Evolutionary conservation across 2,113 vertebrate genomes (phyloP).

Genomic region (Balaeniceps rex): DNA sequence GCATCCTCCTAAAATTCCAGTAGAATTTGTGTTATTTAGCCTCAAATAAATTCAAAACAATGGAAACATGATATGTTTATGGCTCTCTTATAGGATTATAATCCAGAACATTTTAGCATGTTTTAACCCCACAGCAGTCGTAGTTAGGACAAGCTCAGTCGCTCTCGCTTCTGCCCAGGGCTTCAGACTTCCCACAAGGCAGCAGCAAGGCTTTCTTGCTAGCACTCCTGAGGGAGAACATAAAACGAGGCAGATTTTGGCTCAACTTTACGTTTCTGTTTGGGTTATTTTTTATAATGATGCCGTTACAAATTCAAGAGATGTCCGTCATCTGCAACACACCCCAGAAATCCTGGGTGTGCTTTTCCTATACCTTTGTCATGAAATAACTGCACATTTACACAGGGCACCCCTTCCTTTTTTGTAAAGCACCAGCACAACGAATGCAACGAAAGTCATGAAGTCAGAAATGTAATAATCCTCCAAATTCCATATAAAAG

Average conservation of each 20-base stretch:
- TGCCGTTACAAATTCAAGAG: background rate
- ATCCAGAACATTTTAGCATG: fast-evolving
- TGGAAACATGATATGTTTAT: too few relatives aligned
- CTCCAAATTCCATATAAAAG: fast-evolving
- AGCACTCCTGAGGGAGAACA: fast-evolving
- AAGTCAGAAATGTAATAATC: background rate
- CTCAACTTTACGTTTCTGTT: background rate
- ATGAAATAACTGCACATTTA: fast-evolving
- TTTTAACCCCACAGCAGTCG: background rate
- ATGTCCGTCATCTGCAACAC: background rate
- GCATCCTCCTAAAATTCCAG: background rate
- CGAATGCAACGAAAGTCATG: fast-evolving
- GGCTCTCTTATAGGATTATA: background rate
- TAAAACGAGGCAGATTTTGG: fast-evolving
- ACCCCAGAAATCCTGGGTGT: background rate
- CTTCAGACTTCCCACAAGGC: fast-evolving
- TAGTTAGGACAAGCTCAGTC: background rate
- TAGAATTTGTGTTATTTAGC: background rate
- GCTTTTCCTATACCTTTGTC: background rate
- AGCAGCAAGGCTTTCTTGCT: background rate
- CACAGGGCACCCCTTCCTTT: fast-evolving
- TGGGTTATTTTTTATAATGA: fast-evolving
- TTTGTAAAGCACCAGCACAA: background rate
- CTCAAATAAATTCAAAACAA: background rate
- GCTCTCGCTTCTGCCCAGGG: background rate